Conservation (phyloP, 2,888 invertebrate genomes). For the Cerastis leucographa region DNA sequence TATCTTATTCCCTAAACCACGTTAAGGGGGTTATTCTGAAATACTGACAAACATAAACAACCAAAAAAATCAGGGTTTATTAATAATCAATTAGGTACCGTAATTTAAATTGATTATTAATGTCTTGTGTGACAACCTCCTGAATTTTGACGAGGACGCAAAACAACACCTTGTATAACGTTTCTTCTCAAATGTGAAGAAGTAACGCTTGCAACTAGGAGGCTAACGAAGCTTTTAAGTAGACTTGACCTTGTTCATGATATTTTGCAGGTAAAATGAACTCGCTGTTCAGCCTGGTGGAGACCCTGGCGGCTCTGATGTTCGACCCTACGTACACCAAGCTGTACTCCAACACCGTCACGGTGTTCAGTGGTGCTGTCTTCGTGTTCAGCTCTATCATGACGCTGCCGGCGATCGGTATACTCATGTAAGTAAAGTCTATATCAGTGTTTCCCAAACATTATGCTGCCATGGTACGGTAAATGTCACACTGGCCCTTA, state of each 20-base stretch:
- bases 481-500: too few relatives aligned
- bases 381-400: conserved; percentile 83
- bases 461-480: too few relatives aligned
- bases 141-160: too few relatives aligned
- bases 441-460: too few relatives aligned
- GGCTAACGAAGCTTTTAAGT: not conserved
- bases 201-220: not conserved
- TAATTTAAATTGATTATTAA: too few relatives aligned
- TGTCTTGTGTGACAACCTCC: too few relatives aligned
- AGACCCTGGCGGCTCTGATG: conserved; percentile 84
- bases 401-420: conserved; percentile 80
- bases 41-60: too few relatives aligned
- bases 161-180: too few relatives aligned
- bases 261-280: conserved; percentile 84
- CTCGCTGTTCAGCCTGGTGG: conserved; percentile 86
- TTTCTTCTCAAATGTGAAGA: not conserved
- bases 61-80: too few relatives aligned
- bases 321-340: conserved; percentile 85
- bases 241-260: not conserved
- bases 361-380: conserved; percentile 80
- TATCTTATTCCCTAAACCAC: too few relatives aligned
- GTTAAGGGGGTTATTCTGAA: too few relatives aligned
- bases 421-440: conserved; percentile 78
- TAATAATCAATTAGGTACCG: too few relatives aligned
- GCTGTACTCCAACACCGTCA: conserved; percentile 80